Conservation (phyloP, 2,888 invertebrate genomes). For the Eristalis pertinax region DNA sequence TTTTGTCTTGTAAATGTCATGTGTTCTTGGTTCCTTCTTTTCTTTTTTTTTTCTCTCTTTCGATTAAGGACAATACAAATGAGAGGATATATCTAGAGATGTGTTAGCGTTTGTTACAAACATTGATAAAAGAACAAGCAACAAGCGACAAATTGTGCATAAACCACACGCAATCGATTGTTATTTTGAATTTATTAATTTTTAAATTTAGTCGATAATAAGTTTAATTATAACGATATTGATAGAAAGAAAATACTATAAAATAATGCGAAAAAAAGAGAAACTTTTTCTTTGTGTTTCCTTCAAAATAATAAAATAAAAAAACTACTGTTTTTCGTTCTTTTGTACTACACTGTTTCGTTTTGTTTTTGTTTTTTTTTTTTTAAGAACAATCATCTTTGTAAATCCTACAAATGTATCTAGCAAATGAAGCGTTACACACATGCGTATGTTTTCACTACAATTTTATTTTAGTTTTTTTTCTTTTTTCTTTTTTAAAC, state of each 20-base stretch:
- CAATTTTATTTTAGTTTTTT: conserved; percentile 27
- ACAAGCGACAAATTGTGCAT: conserved; percentile 8
- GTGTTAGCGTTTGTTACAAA: conserved; percentile 57
- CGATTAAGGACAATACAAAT: conserved; percentile 44
- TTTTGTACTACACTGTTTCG: conserved; percentile 43
- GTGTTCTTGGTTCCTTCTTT: conserved; percentile 54
- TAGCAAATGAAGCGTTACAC: conserved; percentile 7
- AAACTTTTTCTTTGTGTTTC: conserved; percentile 27
- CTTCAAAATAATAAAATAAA: neutral
- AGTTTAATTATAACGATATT: conserved; percentile 31
- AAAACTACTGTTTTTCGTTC: conserved; percentile 7
- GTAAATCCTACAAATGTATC: conserved; percentile 44
- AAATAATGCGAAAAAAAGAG: neutral
- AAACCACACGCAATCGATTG: conserved; percentile 16
- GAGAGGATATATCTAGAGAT: conserved; percentile 26
- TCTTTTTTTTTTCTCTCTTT: neutral
- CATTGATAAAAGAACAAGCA: neutral
- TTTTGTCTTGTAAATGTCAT: conserved; percentile 19
- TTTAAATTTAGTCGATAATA: conserved; percentile 50
- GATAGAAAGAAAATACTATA: conserved; percentile 12
- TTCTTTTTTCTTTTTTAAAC: conserved; percentile 28
- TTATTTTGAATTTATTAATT: conserved; percentile 64
- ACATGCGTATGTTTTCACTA: neutral
- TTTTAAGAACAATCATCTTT: conserved; percentile 30
- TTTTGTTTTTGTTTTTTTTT: too few species aligned